phyloP scores from a whole-genome alignment of 2,113 vertebrate species.

The Blennius ocellaris region DNA sequence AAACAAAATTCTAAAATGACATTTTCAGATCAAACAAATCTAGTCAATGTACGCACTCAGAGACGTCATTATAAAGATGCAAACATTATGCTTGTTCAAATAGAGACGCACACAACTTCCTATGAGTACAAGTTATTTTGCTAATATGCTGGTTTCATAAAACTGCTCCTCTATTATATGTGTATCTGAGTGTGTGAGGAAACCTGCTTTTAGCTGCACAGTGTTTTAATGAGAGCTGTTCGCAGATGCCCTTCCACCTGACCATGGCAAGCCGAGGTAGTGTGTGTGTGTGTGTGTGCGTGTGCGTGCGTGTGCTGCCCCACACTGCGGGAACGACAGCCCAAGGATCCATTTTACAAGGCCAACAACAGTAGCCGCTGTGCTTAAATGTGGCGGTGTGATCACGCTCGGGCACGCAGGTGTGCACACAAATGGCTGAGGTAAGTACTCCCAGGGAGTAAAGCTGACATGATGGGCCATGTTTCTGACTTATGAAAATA shows the following conservation, averaged over 20 bases:
- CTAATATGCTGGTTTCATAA: too few species aligned
- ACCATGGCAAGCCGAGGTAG: conserved; percentile 17
- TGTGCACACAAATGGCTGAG: conserved; percentile 21
- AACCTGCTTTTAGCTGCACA: conserved; percentile 20
- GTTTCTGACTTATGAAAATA: conserved; percentile 45
- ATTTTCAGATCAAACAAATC: too few species aligned
- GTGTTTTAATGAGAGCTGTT: conserved; percentile 35
- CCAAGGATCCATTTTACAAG: conserved; percentile 51
- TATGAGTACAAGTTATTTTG: too few species aligned
- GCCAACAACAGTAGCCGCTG: conserved; percentile 41
- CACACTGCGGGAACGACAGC: conserved; percentile 40
- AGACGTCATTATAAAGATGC: too few species aligned
- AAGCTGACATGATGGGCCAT: conserved; percentile 12
- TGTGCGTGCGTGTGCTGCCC: conserved; percentile 18
- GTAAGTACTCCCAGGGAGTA: conserved; percentile 17
- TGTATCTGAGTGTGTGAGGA: conserved; percentile 16
- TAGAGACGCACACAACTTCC: too few species aligned
- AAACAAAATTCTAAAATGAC: too few species aligned
- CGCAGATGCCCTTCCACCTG: conserved; percentile 30
- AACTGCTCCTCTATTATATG: not conserved
- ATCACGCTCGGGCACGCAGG: conserved; percentile 7
- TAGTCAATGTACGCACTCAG: too few species aligned
- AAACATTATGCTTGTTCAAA: too few species aligned
- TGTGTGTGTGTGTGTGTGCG: conserved; percentile 10
- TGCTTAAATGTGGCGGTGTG: conserved; percentile 28